Base-by-base conservation (phyloP, 2,888 invertebrate genomes). In the Drosophila anomalata region DNA sequence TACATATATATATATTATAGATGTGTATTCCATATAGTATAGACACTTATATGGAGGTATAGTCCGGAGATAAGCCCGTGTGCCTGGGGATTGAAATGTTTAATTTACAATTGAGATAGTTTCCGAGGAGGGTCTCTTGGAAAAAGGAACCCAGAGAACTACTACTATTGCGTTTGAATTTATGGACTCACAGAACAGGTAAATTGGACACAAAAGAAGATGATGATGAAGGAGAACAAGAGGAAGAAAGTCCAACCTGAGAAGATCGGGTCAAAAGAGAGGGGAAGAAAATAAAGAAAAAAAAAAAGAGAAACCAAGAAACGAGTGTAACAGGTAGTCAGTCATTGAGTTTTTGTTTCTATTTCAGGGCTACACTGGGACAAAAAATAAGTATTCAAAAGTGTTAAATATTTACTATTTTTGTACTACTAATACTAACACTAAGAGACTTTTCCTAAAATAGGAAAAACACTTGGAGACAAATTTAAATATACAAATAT, bases 301-400 rank as follows among this genome's bases (percentile, higher is more conserved):
- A 17, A 17, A 17, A 1, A 9, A 41, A 9, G 22, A 11, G 26
- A 20, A 41, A 31, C 33, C 20, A 24, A 69, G 42, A 52, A 73
- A 65, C 73, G 68, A 71, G 82, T 81, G 79, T 77, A 82, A 85
- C 81, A 82, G 85, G 81, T 82, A 82, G 79, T 69, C 60, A 11
- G 29, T 29, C 29, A 20, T 42, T 42, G 59, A 48, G 47, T 26
- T 39, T n/a, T 56, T 20, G 50, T 57, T 57, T 20, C 57, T 29
- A 22, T 36, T 17, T 14, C 31, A 33, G 17, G 24, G 33, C n/a
- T 44, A 44, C 44, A 44, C 44, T 6, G 0, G 11, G 5, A 22
- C 22, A 44, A 44, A 44, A 20, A 22, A 0, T 20, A 22, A 11
- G 3, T 8, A 12, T 20, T 8, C 8, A 14, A 14, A 24, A 24